These are phyloP conservation scores for Macaca fascicularis DNA, from an alignment of 2,113 vertebrate genomes.

Conservation along the genomic window DNA sequence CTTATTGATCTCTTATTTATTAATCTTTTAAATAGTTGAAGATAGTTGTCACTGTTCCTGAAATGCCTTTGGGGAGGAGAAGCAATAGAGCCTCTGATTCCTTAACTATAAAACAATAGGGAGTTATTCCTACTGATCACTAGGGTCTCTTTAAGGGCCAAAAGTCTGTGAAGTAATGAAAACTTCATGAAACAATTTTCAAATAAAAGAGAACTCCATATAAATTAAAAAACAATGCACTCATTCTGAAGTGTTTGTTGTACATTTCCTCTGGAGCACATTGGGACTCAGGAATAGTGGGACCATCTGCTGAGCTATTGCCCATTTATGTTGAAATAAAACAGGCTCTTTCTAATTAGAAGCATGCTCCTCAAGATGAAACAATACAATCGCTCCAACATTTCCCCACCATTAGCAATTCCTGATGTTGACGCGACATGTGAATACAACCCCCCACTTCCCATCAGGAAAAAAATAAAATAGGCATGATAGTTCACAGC, in stretches of 20 bases:
- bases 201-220: constrained; percentile 41
- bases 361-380: constrained; percentile 75
- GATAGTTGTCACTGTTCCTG: neutral
- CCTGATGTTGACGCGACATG: constrained; percentile 34
- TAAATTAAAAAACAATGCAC: constrained; percentile 49
- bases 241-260: constrained; percentile 73
- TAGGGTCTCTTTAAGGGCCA: neutral
- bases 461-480: neutral
- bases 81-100: neutral
- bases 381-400: constrained; percentile 68
- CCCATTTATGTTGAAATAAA: constrained; percentile 79
- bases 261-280: constrained; percentile 79
- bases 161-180: neutral
- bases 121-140: neutral
- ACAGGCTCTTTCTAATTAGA: constrained; percentile 79
- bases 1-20: neutral
- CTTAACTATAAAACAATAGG: neutral
- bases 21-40: neutral
- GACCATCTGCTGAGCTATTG: constrained; percentile 80
- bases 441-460: neutral
- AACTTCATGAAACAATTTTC: constrained; percentile 48
- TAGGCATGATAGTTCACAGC: neutral
- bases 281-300: constrained; percentile 72
- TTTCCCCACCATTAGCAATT: constrained; percentile 67
- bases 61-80: neutral